Evolutionary conservation across 2,888 invertebrate species (phyloP).

Genomic region (Spodoptera exigua): DNA sequence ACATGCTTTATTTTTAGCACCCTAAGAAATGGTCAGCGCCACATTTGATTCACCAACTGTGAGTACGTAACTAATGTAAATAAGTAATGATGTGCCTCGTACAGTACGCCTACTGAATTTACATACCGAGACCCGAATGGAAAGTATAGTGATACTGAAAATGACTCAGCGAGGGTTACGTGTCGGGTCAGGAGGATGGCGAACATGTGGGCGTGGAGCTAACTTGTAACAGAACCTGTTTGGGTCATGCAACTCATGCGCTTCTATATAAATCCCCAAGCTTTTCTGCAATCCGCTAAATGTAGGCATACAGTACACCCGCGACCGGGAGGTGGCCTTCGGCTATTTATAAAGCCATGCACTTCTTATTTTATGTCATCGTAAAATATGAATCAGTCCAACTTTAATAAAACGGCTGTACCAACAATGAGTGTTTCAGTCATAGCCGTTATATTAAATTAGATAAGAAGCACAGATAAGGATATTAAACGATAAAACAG

Average conservation of each 20-base stretch:
- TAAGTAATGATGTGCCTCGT: neutral
- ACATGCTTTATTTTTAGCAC: slow-evolving; percentile 59
- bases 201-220: slow-evolving; percentile 76
- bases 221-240: slow-evolving; percentile 84
- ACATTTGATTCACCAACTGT: slow-evolving; percentile 33
- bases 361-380: slow-evolving; percentile 19
- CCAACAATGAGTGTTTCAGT: slow-evolving; percentile 7
- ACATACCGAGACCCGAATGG: slow-evolving; percentile 29
- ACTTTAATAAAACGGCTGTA: slow-evolving; percentile 15
- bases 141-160: slow-evolving; percentile 52
- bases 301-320: slow-evolving; percentile 58
- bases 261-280: slow-evolving; percentile 81
- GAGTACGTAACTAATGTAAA: neutral
- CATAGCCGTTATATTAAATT: slow-evolving; percentile 27
- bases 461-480: slow-evolving; percentile 34
- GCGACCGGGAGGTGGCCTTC: slow-evolving; percentile 67
- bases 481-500: slow-evolving; percentile 40
- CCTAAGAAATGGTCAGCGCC: slow-evolving; percentile 45
- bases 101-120: slow-evolving; percentile 14
- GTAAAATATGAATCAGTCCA: slow-evolving; percentile 24
- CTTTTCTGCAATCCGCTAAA: slow-evolving; percentile 75
- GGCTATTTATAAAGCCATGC: slow-evolving; percentile 68
- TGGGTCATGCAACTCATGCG: slow-evolving; percentile 84
- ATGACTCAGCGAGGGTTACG: slow-evolving; percentile 77
- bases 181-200: slow-evolving; percentile 77